Conservation (phyloP, 1,140 invertebrate species). For the Micrasema minimum region DNA sequence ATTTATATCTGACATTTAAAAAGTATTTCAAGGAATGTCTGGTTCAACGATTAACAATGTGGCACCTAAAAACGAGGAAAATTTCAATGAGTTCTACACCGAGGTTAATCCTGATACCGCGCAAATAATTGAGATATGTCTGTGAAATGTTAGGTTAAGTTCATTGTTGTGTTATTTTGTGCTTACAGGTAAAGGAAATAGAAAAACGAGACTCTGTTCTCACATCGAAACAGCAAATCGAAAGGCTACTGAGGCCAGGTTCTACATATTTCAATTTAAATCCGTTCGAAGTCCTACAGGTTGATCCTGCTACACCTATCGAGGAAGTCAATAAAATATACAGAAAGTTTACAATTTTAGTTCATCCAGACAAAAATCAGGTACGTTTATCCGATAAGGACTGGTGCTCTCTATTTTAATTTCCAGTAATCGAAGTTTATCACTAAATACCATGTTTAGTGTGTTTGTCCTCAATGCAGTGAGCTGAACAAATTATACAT, state of each 20-base stretch:
- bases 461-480: too few relatives aligned
- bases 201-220: constrained; percentile 91
- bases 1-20: constrained; percentile 26
- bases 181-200: constrained; percentile 90
- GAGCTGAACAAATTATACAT: too few relatives aligned
- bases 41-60: constrained; percentile 31
- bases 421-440: too few relatives aligned
- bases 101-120: constrained; percentile 55
- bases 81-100: constrained; percentile 59
- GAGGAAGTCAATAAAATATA: constrained; percentile 98
- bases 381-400: constrained; percentile 57
- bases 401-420: too few relatives aligned
- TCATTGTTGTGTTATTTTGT: constrained; percentile 38
- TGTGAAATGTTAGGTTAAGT: constrained; percentile 38
- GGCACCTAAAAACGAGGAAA: constrained; percentile 54
- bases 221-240: constrained; percentile 95
- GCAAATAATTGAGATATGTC: neutral
- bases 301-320: constrained; percentile 88
- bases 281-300: constrained; percentile 94
- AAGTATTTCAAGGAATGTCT: constrained; percentile 35
- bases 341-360: constrained; percentile 93
- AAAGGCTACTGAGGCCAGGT: constrained; percentile 89
- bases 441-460: too few relatives aligned
- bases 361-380: constrained; percentile 98
- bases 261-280: constrained; percentile 97